Base-by-base conservation (phyloP, 2,888 invertebrate genomes). In the Desoria tigrina region DNA sequence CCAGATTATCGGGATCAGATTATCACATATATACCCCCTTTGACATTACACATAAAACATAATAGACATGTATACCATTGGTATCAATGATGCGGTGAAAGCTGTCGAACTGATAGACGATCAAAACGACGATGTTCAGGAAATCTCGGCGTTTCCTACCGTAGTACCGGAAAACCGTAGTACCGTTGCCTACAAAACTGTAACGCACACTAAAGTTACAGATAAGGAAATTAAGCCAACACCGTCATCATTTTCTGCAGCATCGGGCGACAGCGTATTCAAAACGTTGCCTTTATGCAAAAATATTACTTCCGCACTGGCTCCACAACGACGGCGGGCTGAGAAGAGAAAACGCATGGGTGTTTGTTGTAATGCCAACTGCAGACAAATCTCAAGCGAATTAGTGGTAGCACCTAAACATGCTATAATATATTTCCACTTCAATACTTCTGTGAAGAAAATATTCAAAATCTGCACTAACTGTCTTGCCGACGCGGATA, bases 391-490 rank as follows among this genome's bases (percentile, higher is more conserved):
- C 14, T 42, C 42, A 14, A 42, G 39, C 23, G 42, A 57, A 7
- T 24, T 57, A 3, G 42, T 57, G 2, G 37, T 39, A 23, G 56
- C 56, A 18, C 18, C 16, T 6, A 57, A 57, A 23, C n/a, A 18
- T 23, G 56, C 39, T n/a, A 57, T 57, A 2, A 18, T 57, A 2
- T 57, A 57, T 23, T 57, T 42, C n/a, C 18, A 32, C n/a, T 57
- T 57, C 2, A 57, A 37, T 23, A 57, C 56, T 7, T 37, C 42
- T 2, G 23, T 28, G 7, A 57, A 57, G 24, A 57, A 57, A 42
- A 42, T 57, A 4, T 32, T 39, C n/a, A 65, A 65, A 54, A 57
- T 72, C 14, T 72, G 72, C 42, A 27, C 11, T 1, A 37, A 39
- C 1, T 72, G 69, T 49, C 23, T 63, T 14, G 21, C 14, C 14